Conservation (phyloP, 1,140 invertebrate species). For the Planococcus citri region DNA sequence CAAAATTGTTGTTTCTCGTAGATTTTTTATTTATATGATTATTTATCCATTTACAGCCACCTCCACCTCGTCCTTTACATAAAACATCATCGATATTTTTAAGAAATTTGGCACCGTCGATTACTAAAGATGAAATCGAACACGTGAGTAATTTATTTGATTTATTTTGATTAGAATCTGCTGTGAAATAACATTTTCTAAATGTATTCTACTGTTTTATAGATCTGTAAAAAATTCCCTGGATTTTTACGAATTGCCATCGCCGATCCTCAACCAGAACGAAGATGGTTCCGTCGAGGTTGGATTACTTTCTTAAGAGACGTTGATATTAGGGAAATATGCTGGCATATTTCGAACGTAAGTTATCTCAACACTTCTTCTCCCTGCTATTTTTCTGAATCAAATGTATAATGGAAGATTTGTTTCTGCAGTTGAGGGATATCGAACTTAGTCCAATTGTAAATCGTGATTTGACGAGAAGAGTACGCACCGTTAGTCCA, state of each 20-base stretch:
- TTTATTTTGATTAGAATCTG: not conserved
- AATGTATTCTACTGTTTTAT: constrained; percentile 26
- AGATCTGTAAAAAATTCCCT: constrained; percentile 87
- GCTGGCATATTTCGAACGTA: constrained; percentile 96
- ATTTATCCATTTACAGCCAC: constrained; percentile 24
- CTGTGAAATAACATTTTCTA: not conserved
- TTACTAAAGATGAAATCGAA: constrained; percentile 94
- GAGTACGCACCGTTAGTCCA: constrained; percentile 85
- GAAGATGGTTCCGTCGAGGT: constrained; percentile 86
- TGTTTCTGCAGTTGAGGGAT: constrained; percentile 56
- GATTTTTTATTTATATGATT: constrained; percentile 7
- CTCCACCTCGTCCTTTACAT: constrained; percentile 59
- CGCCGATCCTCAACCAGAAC: constrained; percentile 90
- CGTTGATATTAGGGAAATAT: constrained; percentile 98
- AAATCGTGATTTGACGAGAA: constrained; percentile 81
- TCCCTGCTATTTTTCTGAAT: too few species aligned
- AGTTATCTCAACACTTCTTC: constrained; percentile 33
- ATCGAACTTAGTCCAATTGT: constrained; percentile 88
- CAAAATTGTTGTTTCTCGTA: not conserved
- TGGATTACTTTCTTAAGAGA: constrained; percentile 97
- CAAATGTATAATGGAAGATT: not conserved
- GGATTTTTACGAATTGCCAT: constrained; percentile 94
- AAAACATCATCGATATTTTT: constrained; percentile 96
- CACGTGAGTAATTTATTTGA: constrained; percentile 53
- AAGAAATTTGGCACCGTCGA: constrained; percentile 84